Evolutionary conservation across 2,113 vertebrate genomes (phyloP).

Genomic region (Zosterops lateralis): DNA sequence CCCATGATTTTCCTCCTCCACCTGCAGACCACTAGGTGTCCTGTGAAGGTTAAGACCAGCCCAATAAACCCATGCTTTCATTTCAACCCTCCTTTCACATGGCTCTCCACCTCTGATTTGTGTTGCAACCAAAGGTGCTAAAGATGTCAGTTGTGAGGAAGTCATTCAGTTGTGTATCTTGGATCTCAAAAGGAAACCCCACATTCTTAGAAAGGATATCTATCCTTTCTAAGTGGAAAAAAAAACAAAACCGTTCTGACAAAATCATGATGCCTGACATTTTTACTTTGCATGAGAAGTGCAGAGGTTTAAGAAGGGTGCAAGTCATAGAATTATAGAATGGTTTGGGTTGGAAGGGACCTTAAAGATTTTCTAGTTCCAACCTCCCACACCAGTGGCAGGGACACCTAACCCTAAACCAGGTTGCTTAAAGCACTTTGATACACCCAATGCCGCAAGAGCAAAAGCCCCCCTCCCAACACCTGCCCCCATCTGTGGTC

Average conservation of each 20-base stretch:
- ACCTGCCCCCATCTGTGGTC: background rate
- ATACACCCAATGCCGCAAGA: background rate
- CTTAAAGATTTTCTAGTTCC: background rate
- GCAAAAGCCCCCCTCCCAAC: background rate
- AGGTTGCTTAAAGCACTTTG: background rate
- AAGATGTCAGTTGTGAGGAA: background rate
- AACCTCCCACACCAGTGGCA: background rate
- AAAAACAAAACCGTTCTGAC: background rate
- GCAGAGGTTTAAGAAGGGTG: background rate
- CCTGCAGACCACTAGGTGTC: background rate
- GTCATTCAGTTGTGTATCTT: background rate
- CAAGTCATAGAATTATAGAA: background rate
- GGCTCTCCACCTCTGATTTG: background rate
- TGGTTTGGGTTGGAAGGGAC: background rate
- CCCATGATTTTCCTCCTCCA: background rate
- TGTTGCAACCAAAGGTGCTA: background rate
- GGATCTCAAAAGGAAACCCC: background rate
- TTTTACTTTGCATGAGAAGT: background rate
- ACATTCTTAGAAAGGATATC: background rate
- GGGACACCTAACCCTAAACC: background rate
- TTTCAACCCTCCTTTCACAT: background rate
- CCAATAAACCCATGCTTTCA: background rate
- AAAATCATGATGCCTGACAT: background rate
- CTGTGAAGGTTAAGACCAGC: background rate
- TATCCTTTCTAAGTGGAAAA: background rate